phyloP scores from a whole-genome alignment of 2,797 vertebrate genomes.

The Fistularia tabacaria region DNA sequence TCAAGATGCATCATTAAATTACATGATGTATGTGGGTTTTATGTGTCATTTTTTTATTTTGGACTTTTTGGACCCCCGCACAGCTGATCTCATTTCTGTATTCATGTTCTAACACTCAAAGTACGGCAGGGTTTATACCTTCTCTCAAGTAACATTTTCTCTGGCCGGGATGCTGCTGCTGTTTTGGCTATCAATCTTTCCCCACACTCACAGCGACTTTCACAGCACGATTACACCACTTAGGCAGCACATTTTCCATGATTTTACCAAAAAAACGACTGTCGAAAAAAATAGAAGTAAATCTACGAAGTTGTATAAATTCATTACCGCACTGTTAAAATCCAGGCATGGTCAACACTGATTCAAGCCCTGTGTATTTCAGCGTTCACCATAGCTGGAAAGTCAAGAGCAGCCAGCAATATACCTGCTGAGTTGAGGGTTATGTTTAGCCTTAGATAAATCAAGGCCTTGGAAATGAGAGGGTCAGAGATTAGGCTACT shows the following conservation, averaged over 20 bases:
- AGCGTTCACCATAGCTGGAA: constrained; percentile 33
- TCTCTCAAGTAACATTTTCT: constrained; percentile 61
- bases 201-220: constrained; percentile 39
- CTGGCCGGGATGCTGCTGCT: constrained; percentile 33
- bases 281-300: constrained; percentile 27
- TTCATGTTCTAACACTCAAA: constrained; percentile 34
- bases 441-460: constrained; percentile 41
- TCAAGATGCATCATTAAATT: too few relatives aligned
- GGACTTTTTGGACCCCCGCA: neutral
- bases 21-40: too few relatives aligned
- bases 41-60: too few relatives aligned
- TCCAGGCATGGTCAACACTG: constrained; percentile 34
- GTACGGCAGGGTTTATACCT: constrained; percentile 34
- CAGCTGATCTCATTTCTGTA: constrained; percentile 3
- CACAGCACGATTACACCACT: constrained; percentile 52
- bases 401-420: constrained; percentile 19
- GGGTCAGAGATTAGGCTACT: constrained; percentile 34
- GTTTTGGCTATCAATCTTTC: constrained; percentile 55
- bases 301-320: constrained; percentile 42
- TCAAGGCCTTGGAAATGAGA: constrained; percentile 32
- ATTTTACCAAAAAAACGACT: constrained; percentile 47
- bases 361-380: constrained; percentile 55
- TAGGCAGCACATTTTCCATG: constrained; percentile 51
- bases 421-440: constrained; percentile 23
- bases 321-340: constrained; percentile 45